phyloP scores from a whole-genome alignment of 2,888 invertebrate species.

The Clitarchus hookeri region DNA sequence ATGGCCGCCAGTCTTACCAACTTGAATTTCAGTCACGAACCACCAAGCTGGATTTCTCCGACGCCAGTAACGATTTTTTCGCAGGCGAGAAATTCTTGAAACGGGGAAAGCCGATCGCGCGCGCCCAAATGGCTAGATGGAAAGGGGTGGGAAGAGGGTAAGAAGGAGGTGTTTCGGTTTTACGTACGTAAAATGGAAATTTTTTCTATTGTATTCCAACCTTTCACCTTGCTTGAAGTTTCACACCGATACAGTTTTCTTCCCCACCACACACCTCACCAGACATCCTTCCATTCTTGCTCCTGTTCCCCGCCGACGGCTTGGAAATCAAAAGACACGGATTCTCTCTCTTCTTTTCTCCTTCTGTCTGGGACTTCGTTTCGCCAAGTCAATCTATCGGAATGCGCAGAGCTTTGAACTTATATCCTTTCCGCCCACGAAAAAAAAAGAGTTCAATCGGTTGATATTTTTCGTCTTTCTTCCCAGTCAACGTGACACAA shows the following conservation, averaged over 20 bases:
- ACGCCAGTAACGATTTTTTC: neutral
- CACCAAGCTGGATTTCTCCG: neutral
- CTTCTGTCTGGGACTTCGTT: neutral
- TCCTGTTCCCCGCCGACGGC: neutral
- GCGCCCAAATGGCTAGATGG: conserved; percentile 2
- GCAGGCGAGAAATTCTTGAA: neutral
- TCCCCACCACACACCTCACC: neutral
- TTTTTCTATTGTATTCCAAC: neutral
- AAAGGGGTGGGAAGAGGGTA: too few relatives aligned
- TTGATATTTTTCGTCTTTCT: conserved; percentile 14
- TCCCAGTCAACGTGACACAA: neutral
- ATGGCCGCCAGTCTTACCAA: neutral
- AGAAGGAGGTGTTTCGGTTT: neutral
- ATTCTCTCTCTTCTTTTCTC: neutral
- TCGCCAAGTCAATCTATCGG: neutral
- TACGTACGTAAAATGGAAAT: neutral
- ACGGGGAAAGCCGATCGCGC: neutral
- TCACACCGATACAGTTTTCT: neutral
- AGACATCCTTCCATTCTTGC: neutral
- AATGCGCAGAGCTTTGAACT: conserved; percentile 6
- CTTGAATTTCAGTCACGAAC: neutral
- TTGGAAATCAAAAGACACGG: neutral
- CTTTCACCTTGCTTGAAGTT: neutral
- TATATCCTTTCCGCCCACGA: neutral
- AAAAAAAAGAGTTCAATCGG: neutral